phyloP scores from a whole-genome alignment of 2,113 vertebrate species.

The Syrmaticus mikado region DNA sequence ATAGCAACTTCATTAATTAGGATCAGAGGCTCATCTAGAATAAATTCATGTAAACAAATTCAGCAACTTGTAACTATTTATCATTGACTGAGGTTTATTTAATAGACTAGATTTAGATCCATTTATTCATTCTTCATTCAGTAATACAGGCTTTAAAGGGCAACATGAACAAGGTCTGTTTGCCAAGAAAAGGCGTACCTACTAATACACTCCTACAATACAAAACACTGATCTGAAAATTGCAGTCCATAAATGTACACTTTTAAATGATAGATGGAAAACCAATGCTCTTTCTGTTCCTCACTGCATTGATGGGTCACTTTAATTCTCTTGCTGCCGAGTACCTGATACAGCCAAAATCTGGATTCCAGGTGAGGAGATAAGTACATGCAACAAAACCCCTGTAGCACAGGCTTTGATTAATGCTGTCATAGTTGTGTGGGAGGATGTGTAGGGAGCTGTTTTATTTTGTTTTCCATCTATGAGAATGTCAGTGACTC shows the following conservation, averaged over 20 bases:
- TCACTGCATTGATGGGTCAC: neutral
- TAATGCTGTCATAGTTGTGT: neutral
- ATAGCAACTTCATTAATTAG: neutral
- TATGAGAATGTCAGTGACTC: neutral
- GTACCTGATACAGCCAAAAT: neutral
- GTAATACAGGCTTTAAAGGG: neutral
- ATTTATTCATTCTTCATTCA: neutral
- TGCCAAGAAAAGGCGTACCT: neutral
- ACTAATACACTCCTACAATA: neutral
- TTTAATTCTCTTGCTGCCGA: neutral
- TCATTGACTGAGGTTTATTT: neutral
- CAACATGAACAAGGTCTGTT: neutral
- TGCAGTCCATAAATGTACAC: neutral
- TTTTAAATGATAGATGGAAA: neutral
- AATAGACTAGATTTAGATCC: neutral
- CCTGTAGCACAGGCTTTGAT: neutral
- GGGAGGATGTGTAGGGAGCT: neutral
- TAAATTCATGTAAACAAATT: neutral
- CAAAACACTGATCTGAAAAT: neutral
- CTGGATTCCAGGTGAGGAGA: neutral
- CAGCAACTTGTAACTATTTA: neutral
- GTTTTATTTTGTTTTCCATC: neutral
- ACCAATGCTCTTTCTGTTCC: neutral
- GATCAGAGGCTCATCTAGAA: neutral
- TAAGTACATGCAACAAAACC: neutral